Base-by-base conservation (phyloP, 1,140 invertebrate genomes). In the Hyles vespertilio region DNA sequence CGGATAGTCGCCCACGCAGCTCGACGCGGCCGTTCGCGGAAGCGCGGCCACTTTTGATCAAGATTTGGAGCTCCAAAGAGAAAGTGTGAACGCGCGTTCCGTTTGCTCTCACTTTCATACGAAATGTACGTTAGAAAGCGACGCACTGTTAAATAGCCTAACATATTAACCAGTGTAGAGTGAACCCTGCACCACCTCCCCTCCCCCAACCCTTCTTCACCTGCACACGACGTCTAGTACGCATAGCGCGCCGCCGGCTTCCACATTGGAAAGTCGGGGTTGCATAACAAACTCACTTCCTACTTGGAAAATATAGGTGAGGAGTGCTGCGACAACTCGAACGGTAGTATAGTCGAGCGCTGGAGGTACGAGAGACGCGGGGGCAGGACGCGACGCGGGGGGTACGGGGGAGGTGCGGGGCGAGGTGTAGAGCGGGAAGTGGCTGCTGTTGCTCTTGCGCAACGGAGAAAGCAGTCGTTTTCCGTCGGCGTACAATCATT, bases 251-350 rank as follows among this genome's bases (percentile, higher is more conserved):
- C 7, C 32, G 10, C 56, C 66, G 65, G 60, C 64, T 59, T 59
- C 59, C 69, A 57, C 56, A 58, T 59, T 84, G 79, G 78, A 84
- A 83, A 86, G 78, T 72, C 63, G 67, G 33, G 55, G 62, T 85
- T 81, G 72, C 74, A 77, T 66, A 84, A 82, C 65, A 9, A 45
- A 7, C 58, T 70, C 61, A 71, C 76, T 85, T 87, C 84, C 84
- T 85, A 74, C 68, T 84, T 67, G 70, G 72, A 68, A 81, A 84
- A 87, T 85, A 83, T 87, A 84, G 84, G 82, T 83, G 77, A 85
- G 78, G 81, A 84, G 81, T 77, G 78, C 67, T 56, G 59, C 51
- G 60, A 40, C 36, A 40, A 5, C 36, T 5, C 36, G 8, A 40
- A 8, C 8, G 36, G 8, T 40, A 5, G 36, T 40, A 40, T 5